Percentiles rank a stretch among this genome's conserved stretches.
These are phyloP conservation scores for Diphyllodes magnificus DNA, from an alignment of 2,113 vertebrate species.

Conservation along the genomic window DNA sequence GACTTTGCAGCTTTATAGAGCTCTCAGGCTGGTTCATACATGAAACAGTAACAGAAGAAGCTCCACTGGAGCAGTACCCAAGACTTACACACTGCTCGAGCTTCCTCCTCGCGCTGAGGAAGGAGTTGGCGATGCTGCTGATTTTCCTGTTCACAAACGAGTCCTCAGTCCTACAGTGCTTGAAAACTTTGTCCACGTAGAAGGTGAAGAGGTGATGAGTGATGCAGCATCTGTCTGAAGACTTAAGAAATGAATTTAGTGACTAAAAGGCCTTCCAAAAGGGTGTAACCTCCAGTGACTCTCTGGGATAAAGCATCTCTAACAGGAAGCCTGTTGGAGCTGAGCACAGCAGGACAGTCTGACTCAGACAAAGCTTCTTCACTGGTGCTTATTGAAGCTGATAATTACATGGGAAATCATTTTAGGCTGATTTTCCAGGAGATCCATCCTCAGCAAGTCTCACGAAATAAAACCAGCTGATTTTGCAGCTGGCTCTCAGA, in stretches of 20 bases:
- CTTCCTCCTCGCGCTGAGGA: slow-evolving; percentile 62
- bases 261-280: neutral
- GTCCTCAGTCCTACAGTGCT: slow-evolving; percentile 64
- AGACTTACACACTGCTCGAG: slow-evolving; percentile 69
- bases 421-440: neutral
- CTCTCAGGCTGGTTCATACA: neutral
- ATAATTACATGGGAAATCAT: neutral
- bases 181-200: slow-evolving; percentile 88
- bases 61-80: rapidly evolving
- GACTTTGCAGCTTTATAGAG: neutral
- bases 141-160: slow-evolving; percentile 42
- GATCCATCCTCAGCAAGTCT: neutral
- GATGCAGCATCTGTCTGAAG: slow-evolving; percentile 82
- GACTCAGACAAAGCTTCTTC: neutral
- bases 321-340: neutral
- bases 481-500: neutral
- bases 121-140: slow-evolving; percentile 78
- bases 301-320: neutral
- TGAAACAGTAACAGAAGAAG: neutral
- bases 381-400: neutral
- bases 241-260: slow-evolving; percentile 28
- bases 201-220: slow-evolving; percentile 79
- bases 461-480: neutral
- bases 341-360: neutral
- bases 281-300: rapidly evolving